A percentile compares a stretch with the other conserved stretches of the same genome.
Evolutionary conservation across 1,140 invertebrate species (phyloP).

Genomic region (Yoshiicerus persimilis): DNA sequence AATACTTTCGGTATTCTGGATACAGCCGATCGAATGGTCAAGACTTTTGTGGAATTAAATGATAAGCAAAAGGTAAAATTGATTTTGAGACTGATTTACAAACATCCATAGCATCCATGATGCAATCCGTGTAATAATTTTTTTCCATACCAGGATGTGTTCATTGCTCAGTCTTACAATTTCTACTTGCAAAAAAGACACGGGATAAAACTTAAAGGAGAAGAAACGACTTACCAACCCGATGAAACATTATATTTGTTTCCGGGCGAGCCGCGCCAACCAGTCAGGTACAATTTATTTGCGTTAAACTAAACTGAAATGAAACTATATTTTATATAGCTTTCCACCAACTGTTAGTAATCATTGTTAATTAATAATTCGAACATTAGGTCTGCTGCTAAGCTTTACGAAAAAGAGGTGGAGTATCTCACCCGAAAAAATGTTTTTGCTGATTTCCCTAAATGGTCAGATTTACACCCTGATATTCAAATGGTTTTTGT

Average conservation of each 20-base stretch:
- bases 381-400: background rate
- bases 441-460: background rate
- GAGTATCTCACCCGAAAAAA: background rate
- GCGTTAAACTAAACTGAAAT: background rate
- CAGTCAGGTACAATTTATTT: background rate
- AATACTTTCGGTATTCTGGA: background rate
- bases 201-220: background rate
- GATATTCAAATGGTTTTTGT: background rate
- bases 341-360: background rate
- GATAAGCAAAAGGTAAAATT: slow-evolving; percentile 29
- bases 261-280: slow-evolving; percentile 4
- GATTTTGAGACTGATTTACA: background rate
- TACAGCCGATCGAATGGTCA: slow-evolving; percentile 17
- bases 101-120: no score
- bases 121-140: no score
- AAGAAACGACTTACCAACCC: background rate
- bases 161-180: slow-evolving; percentile 24
- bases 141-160: background rate
- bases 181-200: background rate
- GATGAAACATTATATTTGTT: background rate
- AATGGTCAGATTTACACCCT: slow-evolving; percentile 17
- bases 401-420: background rate
- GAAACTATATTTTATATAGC: background rate
- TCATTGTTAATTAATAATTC: no score
- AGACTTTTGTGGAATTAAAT: slow-evolving; percentile 17